phyloP scores from a whole-genome alignment of 2,113 vertebrate species.

The Perccottus glenii region DNA sequence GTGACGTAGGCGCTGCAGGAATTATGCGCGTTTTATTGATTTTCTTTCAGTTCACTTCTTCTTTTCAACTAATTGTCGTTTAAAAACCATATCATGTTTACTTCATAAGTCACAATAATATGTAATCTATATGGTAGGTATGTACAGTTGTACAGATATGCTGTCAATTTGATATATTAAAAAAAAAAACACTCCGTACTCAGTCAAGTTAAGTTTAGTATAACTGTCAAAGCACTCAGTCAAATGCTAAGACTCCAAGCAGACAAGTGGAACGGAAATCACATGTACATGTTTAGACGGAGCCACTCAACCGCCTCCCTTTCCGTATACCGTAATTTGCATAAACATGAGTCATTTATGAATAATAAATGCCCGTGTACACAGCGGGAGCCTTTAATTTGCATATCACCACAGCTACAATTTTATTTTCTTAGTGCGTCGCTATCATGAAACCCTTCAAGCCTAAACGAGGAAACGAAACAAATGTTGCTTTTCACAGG shows the following conservation, averaged over 20 bases:
- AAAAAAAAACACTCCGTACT: neutral
- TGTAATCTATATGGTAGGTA: neutral
- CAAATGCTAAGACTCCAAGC: slow-evolving; percentile 24
- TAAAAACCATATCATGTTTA: neutral
- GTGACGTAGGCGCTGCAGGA: slow-evolving; percentile 30
- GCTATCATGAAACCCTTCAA: slow-evolving; percentile 84
- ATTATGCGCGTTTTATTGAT: slow-evolving; percentile 18
- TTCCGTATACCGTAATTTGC: slow-evolving; percentile 84
- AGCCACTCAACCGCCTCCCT: slow-evolving; percentile 71
- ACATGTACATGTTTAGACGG: slow-evolving; percentile 57
- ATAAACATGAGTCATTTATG: slow-evolving; percentile 96
- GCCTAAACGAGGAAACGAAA: slow-evolving; percentile 82
- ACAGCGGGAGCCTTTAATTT: slow-evolving; percentile 90
- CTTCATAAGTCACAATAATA: neutral
- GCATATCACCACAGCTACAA: slow-evolving; percentile 89
- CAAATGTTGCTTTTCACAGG: slow-evolving; percentile 82
- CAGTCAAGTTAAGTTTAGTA: neutral
- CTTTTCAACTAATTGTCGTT: neutral
- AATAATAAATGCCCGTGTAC: slow-evolving; percentile 95
- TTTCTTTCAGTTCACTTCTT: no score
- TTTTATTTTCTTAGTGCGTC: slow-evolving; percentile 84
- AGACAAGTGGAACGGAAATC: slow-evolving; percentile 31
- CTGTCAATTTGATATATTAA: no score
- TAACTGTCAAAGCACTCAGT: slow-evolving; percentile 2
- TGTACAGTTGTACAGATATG: no score